Evolutionary conservation across 2,888 invertebrate genomes (phyloP).

Genomic region (Lutraria lutraria): DNA sequence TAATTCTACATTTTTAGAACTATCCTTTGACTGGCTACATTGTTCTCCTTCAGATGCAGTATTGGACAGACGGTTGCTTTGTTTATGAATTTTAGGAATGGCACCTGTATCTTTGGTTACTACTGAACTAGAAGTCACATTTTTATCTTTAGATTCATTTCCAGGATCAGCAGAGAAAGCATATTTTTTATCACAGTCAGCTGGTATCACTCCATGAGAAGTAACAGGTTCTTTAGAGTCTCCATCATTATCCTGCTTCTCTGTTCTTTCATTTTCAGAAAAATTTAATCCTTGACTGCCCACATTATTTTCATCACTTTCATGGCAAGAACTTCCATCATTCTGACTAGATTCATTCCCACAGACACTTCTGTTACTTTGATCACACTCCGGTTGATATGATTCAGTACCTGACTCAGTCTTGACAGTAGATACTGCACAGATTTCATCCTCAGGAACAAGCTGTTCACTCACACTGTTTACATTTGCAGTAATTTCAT

Average conservation of each 20-base stretch:
- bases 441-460: conserved; percentile 59
- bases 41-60: background rate
- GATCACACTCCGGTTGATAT: conserved; percentile 79
- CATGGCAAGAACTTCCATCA: background rate
- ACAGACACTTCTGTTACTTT: conserved; percentile 45
- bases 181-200: conserved; percentile 38
- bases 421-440: conserved; percentile 42
- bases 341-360: conserved; percentile 47
- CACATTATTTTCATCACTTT: background rate
- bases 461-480: conserved; percentile 21
- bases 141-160: background rate
- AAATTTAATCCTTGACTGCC: background rate
- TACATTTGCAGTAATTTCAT: conserved; percentile 18
- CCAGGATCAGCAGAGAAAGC: background rate
- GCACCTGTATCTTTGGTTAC: conserved; percentile 42
- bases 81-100: conserved; percentile 34
- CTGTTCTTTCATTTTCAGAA: background rate
- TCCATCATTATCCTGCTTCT: background rate
- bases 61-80: background rate
- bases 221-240: background rate
- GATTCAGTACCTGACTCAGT: conserved; percentile 61
- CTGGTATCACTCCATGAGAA: background rate
- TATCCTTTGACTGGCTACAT: background rate
- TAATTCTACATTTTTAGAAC: background rate
- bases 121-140: background rate